Evolutionary conservation across 92 coral and sea anemone genomes (phyloP).

Genomic region (Actinostola sp.): DNA sequence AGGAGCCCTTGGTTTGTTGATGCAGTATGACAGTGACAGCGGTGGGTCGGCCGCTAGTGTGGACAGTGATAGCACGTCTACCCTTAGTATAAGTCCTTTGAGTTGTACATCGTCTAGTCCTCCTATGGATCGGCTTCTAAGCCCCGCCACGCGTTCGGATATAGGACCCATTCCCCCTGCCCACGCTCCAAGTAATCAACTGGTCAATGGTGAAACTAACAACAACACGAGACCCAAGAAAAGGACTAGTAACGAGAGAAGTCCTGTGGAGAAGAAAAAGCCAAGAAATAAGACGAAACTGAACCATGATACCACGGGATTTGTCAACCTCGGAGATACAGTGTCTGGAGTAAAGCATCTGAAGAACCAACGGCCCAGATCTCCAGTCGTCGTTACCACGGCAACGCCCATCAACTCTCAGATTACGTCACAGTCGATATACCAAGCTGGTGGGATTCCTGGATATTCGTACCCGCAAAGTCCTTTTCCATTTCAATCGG

Average conservation of each 20-base stretch:
- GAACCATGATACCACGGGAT: conserved; percentile 8
- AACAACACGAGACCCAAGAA: conserved; percentile 48
- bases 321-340: conserved; percentile 77
- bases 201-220: conserved; percentile 14
- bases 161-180: conserved; percentile 33
- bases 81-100: conserved; percentile 65
- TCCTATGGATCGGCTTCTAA: conserved; percentile 12
- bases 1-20: conserved; percentile 81
- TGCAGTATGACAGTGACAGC: conserved; percentile 94
- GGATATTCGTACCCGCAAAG: conserved; percentile 43
- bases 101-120: conserved; percentile 52
- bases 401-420: conserved; percentile 26
- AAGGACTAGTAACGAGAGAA: conserved; percentile 20
- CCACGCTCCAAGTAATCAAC: conserved; percentile 8
- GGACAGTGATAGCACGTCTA: conserved; percentile 81
- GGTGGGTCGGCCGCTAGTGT: conserved; percentile 78
- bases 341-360: conserved; percentile 57
- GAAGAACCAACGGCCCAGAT: conserved; percentile 25
- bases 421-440: conserved; percentile 19
- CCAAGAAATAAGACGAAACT: conserved; percentile 31
- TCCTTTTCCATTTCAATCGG: conserved; percentile 40
- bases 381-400: conserved; percentile 35
- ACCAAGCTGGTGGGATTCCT: conserved; percentile 43
- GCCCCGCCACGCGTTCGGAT: conserved; percentile 24
- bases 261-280: conserved; percentile 63